These are phyloP conservation scores for Copidosoma aretas DNA, from an alignment of 2,888 invertebrate genomes.

Conservation along the genomic window DNA sequence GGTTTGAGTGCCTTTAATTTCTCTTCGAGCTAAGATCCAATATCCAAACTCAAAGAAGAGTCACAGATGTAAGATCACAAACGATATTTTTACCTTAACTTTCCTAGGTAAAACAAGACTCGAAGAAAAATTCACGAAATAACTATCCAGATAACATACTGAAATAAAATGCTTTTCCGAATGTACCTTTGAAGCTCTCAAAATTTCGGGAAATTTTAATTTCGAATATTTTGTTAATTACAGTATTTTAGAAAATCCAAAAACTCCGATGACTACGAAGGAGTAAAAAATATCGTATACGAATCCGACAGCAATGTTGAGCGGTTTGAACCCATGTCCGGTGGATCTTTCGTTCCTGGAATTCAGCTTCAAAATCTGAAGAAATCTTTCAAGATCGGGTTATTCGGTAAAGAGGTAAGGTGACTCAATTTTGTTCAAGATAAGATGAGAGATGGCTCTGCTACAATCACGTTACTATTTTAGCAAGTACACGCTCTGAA, in stretches of 20 bases:
- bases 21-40: no score
- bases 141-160: no score
- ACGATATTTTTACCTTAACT: no score
- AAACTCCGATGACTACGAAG: background rate
- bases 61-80: no score
- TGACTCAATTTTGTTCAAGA: background rate
- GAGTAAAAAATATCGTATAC: constrained; percentile 11
- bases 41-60: no score
- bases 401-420: constrained; percentile 46
- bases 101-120: no score
- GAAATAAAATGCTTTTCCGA: no score
- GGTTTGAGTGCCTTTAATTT: no score
- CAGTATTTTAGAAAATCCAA: constrained; percentile 8
- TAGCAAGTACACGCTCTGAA: constrained; percentile 50
- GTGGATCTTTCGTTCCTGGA: constrained; percentile 54
- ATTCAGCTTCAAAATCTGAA: constrained; percentile 65
- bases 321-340: constrained; percentile 56
- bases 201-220: background rate
- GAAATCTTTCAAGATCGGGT: constrained; percentile 56
- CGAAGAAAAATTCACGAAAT: no score
- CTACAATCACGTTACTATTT: background rate
- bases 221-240: background rate
- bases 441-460: background rate
- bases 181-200: background rate
- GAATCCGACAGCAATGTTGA: constrained; percentile 26